Evolutionary conservation across 2,113 vertebrate genomes (phyloP).

Genomic region (Malaclemys terrapin): DNA sequence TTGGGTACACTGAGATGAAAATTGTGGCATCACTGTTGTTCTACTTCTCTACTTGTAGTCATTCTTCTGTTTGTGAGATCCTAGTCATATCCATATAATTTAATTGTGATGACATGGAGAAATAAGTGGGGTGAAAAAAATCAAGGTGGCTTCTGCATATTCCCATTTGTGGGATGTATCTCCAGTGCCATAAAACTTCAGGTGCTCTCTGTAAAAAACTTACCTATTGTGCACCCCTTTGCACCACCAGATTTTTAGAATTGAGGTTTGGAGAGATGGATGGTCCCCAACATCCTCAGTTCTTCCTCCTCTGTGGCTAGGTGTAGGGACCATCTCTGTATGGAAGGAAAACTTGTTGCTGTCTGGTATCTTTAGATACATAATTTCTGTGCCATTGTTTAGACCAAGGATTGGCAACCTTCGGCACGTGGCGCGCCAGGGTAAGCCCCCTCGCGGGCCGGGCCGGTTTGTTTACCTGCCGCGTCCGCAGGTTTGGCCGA

Average conservation of each 20-base stretch:
- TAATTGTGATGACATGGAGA: neutral
- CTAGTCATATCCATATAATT: neutral
- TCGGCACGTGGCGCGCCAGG: too few species aligned
- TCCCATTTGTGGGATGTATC: neutral
- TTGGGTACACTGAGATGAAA: neutral
- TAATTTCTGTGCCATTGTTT: neutral
- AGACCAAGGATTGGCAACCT: too few species aligned
- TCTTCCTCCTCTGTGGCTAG: neutral
- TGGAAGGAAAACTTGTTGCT: neutral
- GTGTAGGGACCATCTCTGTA: fast-evolving
- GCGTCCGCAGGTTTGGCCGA: too few species aligned
- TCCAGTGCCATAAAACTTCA: neutral
- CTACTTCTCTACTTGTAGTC: neutral
- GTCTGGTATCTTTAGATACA: neutral
- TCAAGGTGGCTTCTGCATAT: neutral
- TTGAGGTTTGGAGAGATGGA: neutral
- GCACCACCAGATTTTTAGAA: fast-evolving
- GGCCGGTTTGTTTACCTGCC: too few species aligned
- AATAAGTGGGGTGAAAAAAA: neutral
- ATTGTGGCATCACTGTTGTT: neutral
- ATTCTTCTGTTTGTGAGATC: neutral
- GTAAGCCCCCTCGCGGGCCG: too few species aligned
- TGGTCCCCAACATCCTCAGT: neutral
- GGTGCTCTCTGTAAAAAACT: neutral
- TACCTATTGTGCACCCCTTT: neutral